These are phyloP conservation scores for Drosophila athabasca DNA, from an alignment of 1,140 invertebrate species.

Conservation along the genomic window DNA sequence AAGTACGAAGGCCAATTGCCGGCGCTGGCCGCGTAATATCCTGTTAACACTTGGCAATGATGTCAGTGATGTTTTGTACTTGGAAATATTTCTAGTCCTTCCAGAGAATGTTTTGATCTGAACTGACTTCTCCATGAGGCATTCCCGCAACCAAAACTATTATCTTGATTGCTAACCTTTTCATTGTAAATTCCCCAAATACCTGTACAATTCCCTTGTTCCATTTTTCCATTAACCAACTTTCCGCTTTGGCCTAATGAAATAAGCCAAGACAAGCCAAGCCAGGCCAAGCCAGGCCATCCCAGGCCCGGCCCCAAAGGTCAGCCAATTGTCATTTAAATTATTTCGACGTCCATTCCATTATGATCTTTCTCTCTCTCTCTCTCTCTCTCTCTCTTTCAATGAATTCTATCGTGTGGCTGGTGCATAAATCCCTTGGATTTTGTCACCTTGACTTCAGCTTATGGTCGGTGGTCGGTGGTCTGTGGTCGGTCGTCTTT, in stretches of 20 bases:
- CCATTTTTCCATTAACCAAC: conserved; percentile 67
- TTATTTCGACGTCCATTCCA: conserved; percentile 7
- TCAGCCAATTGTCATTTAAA: conserved; percentile 61
- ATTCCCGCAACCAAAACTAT: conserved; percentile 28
- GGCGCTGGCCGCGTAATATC: conserved; percentile 24
- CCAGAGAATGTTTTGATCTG: too few relatives aligned
- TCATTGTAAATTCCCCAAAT: conserved; percentile 36
- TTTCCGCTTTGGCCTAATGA: conserved; percentile 39
- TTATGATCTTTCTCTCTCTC: too few relatives aligned
- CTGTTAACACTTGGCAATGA: conserved; percentile 23
- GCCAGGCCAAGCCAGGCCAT: conserved; percentile 1
- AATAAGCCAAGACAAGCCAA: conserved; percentile 30
- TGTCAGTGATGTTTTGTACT: conserved; percentile 18
- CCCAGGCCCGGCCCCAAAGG: conserved; percentile 43
- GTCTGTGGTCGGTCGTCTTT: conserved; percentile 2
- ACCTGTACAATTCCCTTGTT: conserved; percentile 65
- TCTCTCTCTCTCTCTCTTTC: background rate
- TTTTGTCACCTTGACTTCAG: conserved; percentile 60
- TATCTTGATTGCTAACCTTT: conserved; percentile 37
- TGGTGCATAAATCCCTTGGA: conserved; percentile 53
- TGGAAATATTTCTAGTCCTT: conserved; percentile 9
- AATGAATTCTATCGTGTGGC: conserved; percentile 41
- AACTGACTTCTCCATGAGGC: too few relatives aligned
- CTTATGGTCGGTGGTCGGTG: conserved; percentile 13
- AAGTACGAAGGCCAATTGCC: conserved; percentile 47